Conservation (phyloP, 2,888 invertebrate genomes). For the Deilephila elpenor region DNA sequence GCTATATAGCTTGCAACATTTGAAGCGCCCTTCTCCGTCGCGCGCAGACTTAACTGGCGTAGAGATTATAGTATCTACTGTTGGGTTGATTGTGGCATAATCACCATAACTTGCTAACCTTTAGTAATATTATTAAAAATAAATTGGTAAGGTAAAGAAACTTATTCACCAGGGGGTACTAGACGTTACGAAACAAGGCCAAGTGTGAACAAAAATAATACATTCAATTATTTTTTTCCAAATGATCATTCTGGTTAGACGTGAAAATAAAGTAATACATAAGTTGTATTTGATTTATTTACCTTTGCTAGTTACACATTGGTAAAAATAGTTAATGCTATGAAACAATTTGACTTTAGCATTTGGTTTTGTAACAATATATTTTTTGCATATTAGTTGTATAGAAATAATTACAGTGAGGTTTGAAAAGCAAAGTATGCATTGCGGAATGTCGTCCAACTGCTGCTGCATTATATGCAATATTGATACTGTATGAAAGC, state of each 20-base stretch:
- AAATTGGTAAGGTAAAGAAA: too few relatives aligned
- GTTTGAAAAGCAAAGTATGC: conserved; percentile 31
- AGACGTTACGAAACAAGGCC: background rate
- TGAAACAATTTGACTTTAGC: conserved; percentile 82
- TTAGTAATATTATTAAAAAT: too few relatives aligned
- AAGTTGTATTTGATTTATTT: conserved; percentile 83
- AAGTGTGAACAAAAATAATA: background rate
- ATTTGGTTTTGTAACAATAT: conserved; percentile 77
- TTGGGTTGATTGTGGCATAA: too few relatives aligned
- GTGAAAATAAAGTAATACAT: background rate
- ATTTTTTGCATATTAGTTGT: conserved; percentile 66
- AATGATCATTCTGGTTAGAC: too few relatives aligned
- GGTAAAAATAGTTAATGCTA: conserved; percentile 83
- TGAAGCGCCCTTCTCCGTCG: too few relatives aligned
- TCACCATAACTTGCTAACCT: too few relatives aligned
- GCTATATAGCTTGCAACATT: too few relatives aligned
- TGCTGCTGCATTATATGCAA: conserved; percentile 58
- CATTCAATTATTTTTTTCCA: background rate
- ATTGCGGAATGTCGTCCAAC: conserved; percentile 42
- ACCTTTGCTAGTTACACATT: conserved; percentile 83
- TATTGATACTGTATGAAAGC: conserved; percentile 36
- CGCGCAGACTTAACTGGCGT: too few relatives aligned
- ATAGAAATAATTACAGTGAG: conserved; percentile 58
- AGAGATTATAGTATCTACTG: too few relatives aligned
- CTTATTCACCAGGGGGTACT: too few relatives aligned